Percentiles rank a stretch among this genome's conserved stretches.
phyloP scores from a whole-genome alignment of 2,113 vertebrate genomes.

The Gymnogyps californianus region DNA sequence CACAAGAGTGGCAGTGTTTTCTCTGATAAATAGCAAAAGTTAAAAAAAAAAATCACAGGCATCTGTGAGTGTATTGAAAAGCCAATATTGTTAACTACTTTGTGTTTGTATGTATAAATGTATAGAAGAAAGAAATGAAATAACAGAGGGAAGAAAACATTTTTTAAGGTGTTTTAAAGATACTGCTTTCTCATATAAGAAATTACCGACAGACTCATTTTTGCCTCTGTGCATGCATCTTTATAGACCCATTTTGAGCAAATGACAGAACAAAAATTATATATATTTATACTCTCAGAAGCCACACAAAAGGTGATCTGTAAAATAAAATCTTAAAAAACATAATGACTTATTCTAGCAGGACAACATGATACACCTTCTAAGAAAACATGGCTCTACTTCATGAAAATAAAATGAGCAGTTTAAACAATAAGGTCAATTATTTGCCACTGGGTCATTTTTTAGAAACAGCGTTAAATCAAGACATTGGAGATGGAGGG shows the following conservation, averaged over 20 bases:
- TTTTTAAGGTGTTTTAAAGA: not conserved
- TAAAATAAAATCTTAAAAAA: not conserved
- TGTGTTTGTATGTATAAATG: not conserved
- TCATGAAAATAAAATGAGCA: not conserved
- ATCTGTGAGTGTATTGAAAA: not conserved
- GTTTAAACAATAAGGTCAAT: not conserved
- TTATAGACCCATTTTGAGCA: not conserved
- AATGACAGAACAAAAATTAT: not conserved
- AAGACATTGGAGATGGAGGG: not conserved
- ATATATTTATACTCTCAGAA: not conserved
- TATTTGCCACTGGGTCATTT: not conserved
- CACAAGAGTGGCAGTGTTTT: not conserved
- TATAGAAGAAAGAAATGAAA: not conserved
- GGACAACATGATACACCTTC: not conserved
- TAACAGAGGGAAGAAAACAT: not conserved
- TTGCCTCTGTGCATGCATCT: not conserved
- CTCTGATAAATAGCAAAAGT: constrained; percentile 29
- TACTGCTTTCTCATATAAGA: not conserved
- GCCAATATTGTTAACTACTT: not conserved
- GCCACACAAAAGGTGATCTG: not conserved
- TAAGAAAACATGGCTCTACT: not conserved
- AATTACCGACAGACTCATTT: not conserved
- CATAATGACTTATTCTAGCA: not conserved
- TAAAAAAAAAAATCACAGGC: not conserved
- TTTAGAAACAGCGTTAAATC: not conserved